A percentile compares a stretch with the other conserved stretches of the same genome.
phyloP scores from a whole-genome alignment of 2,113 vertebrate genomes.

The Tetraodon nigroviridis region DNA sequence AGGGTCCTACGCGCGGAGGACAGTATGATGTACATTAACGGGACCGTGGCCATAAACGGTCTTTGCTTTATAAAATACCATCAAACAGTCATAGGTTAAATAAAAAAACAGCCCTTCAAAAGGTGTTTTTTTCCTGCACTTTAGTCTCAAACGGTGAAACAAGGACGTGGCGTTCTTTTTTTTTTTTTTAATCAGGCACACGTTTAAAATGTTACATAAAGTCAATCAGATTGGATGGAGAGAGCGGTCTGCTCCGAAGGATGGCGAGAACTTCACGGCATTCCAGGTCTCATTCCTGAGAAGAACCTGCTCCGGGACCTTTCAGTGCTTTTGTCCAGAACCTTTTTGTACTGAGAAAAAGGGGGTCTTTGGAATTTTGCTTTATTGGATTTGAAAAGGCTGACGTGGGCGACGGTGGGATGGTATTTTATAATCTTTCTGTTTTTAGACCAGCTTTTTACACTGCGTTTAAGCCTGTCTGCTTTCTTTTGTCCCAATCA shows the following conservation, averaged over 20 bases:
- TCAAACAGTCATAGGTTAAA: conserved; percentile 71
- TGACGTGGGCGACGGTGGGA: conserved; percentile 74
- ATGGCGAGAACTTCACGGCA: conserved; percentile 44
- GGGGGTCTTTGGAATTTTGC: conserved; percentile 69
- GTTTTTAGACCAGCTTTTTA: conserved; percentile 73
- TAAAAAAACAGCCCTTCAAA: conserved; percentile 10
- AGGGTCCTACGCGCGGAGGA: conserved; percentile 48
- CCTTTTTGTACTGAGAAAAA: conserved; percentile 55
- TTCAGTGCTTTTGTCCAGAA: conserved; percentile 36
- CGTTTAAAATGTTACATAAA: conserved; percentile 18
- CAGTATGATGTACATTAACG: conserved; percentile 33
- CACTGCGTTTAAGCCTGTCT: conserved; percentile 75
- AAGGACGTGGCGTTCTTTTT: too few relatives aligned
- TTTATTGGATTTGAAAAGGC: conserved; percentile 66
- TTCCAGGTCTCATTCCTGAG: conserved; percentile 43
- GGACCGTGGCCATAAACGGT: conserved; percentile 24
- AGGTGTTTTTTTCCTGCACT: conserved; percentile 35
- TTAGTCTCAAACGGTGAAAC: conserved; percentile 42
- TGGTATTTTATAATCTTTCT: conserved; percentile 77
- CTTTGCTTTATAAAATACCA: conserved; percentile 72
- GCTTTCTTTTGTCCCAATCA: conserved; percentile 68
- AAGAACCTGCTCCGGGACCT: conserved; percentile 16
- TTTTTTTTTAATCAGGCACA: conserved; percentile 29
- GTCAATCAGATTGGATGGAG: not conserved
- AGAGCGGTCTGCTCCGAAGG: not conserved